Evolutionary conservation across 1,140 invertebrate genomes (phyloP).

Genomic region (Drosophila nebulosa): DNA sequence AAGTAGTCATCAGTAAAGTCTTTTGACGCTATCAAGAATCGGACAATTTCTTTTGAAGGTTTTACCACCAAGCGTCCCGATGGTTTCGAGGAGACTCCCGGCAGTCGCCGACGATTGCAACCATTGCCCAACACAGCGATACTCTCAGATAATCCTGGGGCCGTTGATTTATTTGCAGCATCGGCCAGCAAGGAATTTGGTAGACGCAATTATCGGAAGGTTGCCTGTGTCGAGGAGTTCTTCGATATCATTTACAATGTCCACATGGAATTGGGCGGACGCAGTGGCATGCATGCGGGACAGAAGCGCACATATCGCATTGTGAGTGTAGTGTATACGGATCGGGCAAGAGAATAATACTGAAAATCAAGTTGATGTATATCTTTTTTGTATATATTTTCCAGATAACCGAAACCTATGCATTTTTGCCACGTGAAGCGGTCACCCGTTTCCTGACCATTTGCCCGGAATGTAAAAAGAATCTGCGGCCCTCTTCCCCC

Average conservation of each 20-base stretch:
- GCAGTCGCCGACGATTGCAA: constrained; percentile 52
- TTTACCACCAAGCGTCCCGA: constrained; percentile 76
- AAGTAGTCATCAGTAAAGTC: not conserved
- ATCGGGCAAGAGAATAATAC: too few species aligned
- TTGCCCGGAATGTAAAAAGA: constrained; percentile 95
- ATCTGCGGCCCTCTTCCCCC: constrained; percentile 89
- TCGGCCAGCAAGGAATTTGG: constrained; percentile 82
- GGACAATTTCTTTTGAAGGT: constrained; percentile 31
- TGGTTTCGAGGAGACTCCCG: constrained; percentile 64
- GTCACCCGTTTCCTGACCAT: constrained; percentile 96
- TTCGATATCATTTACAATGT: constrained; percentile 98
- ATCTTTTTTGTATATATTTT: constrained; percentile 63
- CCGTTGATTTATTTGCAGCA: constrained; percentile 72
- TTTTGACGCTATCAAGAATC: too few species aligned
- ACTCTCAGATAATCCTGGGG: constrained; percentile 67
- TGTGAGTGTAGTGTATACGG: constrained; percentile 85
- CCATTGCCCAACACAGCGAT: constrained; percentile 57
- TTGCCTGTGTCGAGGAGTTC: constrained; percentile 97
- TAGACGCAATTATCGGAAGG: constrained; percentile 89
- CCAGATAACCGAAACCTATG: constrained; percentile 97
- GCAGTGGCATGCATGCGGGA: constrained; percentile 95
- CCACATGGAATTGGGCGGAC: constrained; percentile 94
- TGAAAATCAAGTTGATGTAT: not conserved
- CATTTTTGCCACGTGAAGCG: constrained; percentile 95
- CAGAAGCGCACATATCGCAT: constrained; percentile 97